Percentiles rank a stretch among this genome's conserved stretches.
These are phyloP conservation scores for Etheostoma cragini DNA, from an alignment of 2,113 vertebrate species.

Conservation along the genomic window DNA sequence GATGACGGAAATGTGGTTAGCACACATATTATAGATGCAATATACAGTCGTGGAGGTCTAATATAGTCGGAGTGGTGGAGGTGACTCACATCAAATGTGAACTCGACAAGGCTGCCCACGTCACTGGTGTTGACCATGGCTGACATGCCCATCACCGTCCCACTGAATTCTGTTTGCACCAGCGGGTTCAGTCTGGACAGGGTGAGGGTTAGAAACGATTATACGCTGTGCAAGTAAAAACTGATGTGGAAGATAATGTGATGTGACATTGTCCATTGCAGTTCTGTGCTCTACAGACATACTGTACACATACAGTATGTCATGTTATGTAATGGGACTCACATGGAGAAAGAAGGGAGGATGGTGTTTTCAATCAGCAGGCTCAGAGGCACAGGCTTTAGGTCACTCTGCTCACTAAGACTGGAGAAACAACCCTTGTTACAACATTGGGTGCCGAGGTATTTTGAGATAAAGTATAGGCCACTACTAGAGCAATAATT, in stretches of 20 bases:
- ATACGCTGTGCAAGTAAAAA: background rate
- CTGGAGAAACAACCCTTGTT: slow-evolving; percentile 73
- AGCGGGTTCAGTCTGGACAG: slow-evolving; percentile 41
- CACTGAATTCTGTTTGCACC: slow-evolving; percentile 86
- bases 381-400: slow-evolving; percentile 80
- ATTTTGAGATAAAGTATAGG: background rate
- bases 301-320: slow-evolving; percentile 12
- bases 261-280: background rate
- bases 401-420: slow-evolving; percentile 89
- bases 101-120: slow-evolving; percentile 91
- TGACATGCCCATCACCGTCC: slow-evolving; percentile 90
- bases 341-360: slow-evolving; percentile 86
- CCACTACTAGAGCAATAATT: too few species aligned
- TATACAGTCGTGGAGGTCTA: slow-evolving; percentile 51
- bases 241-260: slow-evolving; percentile 8
- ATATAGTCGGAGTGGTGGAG: slow-evolving; percentile 41
- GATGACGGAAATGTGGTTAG: slow-evolving; percentile 53
- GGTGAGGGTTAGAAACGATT: slow-evolving; percentile 12
- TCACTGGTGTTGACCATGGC: slow-evolving; percentile 90
- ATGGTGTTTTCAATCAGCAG: slow-evolving; percentile 89
- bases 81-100: slow-evolving; percentile 88
- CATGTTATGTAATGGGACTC: slow-evolving; percentile 64
- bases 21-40: slow-evolving; percentile 39
- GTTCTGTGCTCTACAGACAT: slow-evolving; percentile 9
- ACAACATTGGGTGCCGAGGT: background rate